These are phyloP conservation scores for Caerostris darwini DNA, from an alignment of 1,140 invertebrate species.

Conservation along the genomic window DNA sequence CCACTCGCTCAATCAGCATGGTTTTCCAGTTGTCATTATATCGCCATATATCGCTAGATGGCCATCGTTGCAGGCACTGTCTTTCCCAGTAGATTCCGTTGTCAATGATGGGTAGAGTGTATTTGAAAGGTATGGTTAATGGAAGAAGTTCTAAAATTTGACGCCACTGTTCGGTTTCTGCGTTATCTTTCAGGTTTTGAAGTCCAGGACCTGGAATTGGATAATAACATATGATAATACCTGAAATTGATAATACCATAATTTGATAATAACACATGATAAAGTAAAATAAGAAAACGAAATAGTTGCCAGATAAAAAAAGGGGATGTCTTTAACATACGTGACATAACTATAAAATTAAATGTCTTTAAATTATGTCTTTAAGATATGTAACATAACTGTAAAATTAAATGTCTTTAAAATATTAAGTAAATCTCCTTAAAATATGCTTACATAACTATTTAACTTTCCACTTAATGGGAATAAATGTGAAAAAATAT, in stretches of 20 bases:
- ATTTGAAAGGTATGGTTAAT: constrained; percentile 33
- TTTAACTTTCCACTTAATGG: no score
- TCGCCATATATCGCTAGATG: neutral
- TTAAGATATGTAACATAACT: no score
- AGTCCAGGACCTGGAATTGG: constrained; percentile 55
- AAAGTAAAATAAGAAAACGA: no score
- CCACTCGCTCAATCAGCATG: neutral
- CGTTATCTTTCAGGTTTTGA: neutral
- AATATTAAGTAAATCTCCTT: no score
- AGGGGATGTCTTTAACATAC: no score
- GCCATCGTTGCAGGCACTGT: constrained; percentile 39
- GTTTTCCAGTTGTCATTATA: constrained; percentile 56
- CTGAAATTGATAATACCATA: neutral
- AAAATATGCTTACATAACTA: no score
- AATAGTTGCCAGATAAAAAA: no score
- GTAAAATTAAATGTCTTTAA: no score
- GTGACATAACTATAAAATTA: no score
- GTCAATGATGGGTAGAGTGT: neutral
- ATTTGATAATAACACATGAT: no score
- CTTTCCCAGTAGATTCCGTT: constrained; percentile 51
- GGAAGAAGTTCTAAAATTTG: neutral
- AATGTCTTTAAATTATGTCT: no score
- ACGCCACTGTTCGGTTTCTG: neutral
- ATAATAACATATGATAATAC: neutral
- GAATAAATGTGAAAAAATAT: no score